Percentiles rank a stretch among this genome's conserved stretches.
Evolutionary conservation across 2,888 invertebrate species (phyloP).

Genomic region (Euzophera pinguis): DNA sequence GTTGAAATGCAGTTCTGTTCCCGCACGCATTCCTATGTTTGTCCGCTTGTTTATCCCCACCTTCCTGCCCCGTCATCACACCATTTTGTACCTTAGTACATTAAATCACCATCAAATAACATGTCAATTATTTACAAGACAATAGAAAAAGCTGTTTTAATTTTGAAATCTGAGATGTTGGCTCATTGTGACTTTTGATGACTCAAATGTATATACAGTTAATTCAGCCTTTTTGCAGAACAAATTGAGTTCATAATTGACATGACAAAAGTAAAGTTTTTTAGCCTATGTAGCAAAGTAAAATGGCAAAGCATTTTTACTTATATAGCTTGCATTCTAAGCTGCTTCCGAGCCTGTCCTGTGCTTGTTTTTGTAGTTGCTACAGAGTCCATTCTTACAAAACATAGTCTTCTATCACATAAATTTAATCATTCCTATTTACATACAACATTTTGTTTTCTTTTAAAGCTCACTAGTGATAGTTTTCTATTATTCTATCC

Average conservation of each 20-base stretch:
- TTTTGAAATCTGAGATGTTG: neutral
- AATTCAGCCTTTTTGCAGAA: neutral
- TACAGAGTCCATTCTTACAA: too few relatives aligned
- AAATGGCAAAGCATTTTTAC: too few relatives aligned
- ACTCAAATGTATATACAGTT: neutral
- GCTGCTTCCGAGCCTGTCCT: too few relatives aligned
- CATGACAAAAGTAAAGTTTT: neutral
- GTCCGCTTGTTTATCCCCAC: slow-evolving; percentile 30
- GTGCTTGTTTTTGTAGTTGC: too few relatives aligned
- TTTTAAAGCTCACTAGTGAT: too few relatives aligned
- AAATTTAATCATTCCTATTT: too few relatives aligned
- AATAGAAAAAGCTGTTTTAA: neutral
- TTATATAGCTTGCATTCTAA: too few relatives aligned
- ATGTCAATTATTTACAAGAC: neutral
- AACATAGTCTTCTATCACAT: too few relatives aligned
- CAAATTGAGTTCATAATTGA: neutral
- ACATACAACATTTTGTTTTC: too few relatives aligned
- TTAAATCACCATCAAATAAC: neutral
- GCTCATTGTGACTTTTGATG: too few relatives aligned
- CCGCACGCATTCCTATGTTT: slow-evolving; percentile 30
- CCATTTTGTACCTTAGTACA: neutral
- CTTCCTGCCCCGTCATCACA: slow-evolving; percentile 14
- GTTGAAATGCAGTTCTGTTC: slow-evolving; percentile 68
- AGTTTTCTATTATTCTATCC: too few relatives aligned
- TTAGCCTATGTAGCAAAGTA: too few relatives aligned